Evolutionary conservation across 2,888 invertebrate genomes (phyloP).

Genomic region (Venusia cambrica): DNA sequence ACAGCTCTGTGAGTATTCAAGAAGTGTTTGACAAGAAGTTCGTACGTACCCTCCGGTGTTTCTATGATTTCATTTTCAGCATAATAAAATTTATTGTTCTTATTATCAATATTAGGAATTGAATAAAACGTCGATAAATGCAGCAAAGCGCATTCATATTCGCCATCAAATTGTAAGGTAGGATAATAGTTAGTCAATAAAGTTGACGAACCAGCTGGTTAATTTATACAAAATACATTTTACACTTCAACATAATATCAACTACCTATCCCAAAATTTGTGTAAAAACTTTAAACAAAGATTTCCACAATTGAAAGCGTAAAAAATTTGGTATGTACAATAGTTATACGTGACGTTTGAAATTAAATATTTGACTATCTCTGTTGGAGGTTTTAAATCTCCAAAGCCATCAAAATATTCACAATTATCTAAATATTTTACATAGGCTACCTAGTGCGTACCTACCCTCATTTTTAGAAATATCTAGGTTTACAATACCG

Average conservation of each 20-base stretch:
- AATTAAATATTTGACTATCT: conserved; percentile 2
- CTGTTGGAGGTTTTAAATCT: conserved; percentile 8
- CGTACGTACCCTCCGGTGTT: no score
- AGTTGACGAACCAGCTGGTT: conserved; percentile 1
- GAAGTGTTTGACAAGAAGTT: no score
- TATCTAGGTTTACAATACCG: conserved; percentile 11
- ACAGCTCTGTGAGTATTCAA: no score
- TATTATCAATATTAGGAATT: background rate
- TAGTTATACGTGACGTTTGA: conserved; percentile 2
- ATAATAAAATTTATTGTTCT: conserved; percentile 1
- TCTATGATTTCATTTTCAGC: no score
- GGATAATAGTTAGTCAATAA: background rate
- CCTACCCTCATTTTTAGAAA: conserved; percentile 4
- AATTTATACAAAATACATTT: no score
- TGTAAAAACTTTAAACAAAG: conserved; percentile 5
- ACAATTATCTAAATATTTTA: conserved; percentile 2
- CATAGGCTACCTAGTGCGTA: conserved; percentile 17
- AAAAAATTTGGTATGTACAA: background rate
- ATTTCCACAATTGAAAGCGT: conserved; percentile 10
- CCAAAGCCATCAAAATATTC: conserved; percentile 18
- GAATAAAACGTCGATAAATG: conserved; percentile 3
- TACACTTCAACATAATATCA: no score
- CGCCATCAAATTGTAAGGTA: background rate
- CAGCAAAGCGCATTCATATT: conserved; percentile 5
- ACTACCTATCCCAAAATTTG: conserved; percentile 1